These are phyloP conservation scores for Climacteris rufus DNA, from an alignment of 2,113 vertebrate genomes.

Conservation along the genomic window DNA sequence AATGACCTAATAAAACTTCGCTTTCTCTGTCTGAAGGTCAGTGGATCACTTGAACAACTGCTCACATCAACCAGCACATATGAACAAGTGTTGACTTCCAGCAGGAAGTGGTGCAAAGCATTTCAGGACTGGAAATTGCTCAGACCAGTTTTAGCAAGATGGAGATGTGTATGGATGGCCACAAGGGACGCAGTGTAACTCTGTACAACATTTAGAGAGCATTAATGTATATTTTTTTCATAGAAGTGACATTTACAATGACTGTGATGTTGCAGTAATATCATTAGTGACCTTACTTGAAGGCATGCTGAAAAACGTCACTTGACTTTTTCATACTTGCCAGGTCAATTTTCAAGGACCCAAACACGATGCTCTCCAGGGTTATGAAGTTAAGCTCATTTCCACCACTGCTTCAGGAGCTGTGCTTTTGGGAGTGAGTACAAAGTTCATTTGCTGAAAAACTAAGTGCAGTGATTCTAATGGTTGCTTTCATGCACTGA, in stretches of 20 bases:
- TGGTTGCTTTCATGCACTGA: neutral
- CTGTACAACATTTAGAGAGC: rapidly evolving
- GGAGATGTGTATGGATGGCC: neutral
- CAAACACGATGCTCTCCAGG: neutral
- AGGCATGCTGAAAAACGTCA: neutral
- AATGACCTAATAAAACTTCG: neutral
- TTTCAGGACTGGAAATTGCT: neutral
- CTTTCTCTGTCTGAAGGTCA: neutral
- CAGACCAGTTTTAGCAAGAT: neutral
- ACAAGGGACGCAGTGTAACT: neutral
- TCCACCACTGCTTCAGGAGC: neutral
- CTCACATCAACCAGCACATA: neutral
- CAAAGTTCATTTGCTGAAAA: neutral
- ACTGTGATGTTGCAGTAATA: neutral
- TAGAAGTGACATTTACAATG: neutral
- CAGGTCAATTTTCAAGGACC: neutral
- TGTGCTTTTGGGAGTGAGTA: neutral
- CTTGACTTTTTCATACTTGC: neutral
- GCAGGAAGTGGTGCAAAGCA: neutral
- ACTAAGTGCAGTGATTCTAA: neutral
- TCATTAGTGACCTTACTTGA: neutral
- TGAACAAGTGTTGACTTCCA: neutral
- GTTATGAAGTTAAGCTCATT: neutral
- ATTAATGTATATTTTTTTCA: neutral
- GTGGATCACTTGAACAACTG: neutral